Evolutionary conservation across 2,113 vertebrate species (phyloP).

Genomic region (Perca schrenkii): DNA sequence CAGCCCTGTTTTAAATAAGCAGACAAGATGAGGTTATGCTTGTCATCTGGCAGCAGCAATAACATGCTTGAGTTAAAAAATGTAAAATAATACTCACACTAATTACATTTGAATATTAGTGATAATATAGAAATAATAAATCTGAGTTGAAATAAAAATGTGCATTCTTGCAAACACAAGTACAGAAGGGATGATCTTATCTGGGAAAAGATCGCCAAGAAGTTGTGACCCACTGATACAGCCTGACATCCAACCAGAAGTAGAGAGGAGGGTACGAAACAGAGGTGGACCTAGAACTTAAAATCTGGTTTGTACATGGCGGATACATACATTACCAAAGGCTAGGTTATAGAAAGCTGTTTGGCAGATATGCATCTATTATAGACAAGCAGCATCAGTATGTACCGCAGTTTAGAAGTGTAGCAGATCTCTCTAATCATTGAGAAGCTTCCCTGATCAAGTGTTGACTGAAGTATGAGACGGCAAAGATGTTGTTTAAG

Average conservation of each 20-base stretch:
- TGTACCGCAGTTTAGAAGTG: neutral
- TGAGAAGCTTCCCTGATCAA: slow-evolving; percentile 15
- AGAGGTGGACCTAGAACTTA: neutral
- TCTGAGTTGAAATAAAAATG: slow-evolving; percentile 29
- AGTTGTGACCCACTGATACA: slow-evolving; percentile 1
- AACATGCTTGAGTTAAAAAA: slow-evolving; percentile 32
- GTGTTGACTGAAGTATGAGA: neutral
- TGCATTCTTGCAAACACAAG: slow-evolving; percentile 31
- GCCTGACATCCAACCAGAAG: neutral
- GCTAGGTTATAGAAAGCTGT: slow-evolving; percentile 9
- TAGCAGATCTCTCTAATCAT: neutral
- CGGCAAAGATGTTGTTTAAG: neutral
- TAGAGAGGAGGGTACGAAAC: neutral
- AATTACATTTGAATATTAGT: slow-evolving; percentile 18
- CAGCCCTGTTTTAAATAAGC: slow-evolving; percentile 34
- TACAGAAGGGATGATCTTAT: neutral
- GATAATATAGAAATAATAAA: slow-evolving; percentile 21
- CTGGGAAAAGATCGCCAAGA: neutral
- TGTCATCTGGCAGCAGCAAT: slow-evolving; percentile 51
- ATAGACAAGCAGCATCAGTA: slow-evolving; percentile 4
- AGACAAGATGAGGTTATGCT: slow-evolving; percentile 44
- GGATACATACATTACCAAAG: neutral
- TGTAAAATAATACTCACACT: slow-evolving; percentile 21
- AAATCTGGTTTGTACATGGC: neutral
- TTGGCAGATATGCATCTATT: neutral